Evolutionary conservation across 2,888 invertebrate genomes (phyloP).

Genomic region (Epirrhoe alternata): DNA sequence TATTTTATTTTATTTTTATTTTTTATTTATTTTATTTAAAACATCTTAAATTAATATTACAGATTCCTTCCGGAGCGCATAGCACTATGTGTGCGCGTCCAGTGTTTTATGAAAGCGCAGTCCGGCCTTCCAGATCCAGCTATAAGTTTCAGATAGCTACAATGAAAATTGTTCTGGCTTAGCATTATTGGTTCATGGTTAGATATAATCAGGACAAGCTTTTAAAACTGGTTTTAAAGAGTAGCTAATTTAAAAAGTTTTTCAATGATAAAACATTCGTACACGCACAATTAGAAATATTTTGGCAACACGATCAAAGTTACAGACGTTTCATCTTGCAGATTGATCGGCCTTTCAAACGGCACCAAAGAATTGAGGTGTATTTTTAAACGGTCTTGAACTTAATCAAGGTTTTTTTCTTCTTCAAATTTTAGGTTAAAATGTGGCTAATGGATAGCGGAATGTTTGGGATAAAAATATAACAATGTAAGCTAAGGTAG

Average conservation of each 20-base stretch:
- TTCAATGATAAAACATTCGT: neutral
- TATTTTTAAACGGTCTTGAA: conserved; percentile 40
- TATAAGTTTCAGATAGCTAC: no score
- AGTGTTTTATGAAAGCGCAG: no score
- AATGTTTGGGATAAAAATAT: conserved; percentile 74
- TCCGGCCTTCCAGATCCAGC: no score
- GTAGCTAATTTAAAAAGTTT: neutral
- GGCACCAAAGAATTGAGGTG: conserved; percentile 32
- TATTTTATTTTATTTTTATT: no score
- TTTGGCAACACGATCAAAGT: conserved; percentile 54
- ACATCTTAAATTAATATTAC: no score
- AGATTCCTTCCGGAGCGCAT: no score
- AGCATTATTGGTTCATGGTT: no score
- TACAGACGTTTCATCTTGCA: conserved; percentile 41
- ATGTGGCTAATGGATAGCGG: conserved; percentile 51
- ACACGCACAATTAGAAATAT: conserved; percentile 28
- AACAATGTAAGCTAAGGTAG: conserved; percentile 82
- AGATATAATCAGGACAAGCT: neutral
- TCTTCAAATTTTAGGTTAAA: conserved; percentile 18
- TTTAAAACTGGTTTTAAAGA: neutral
- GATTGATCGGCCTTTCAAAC: conserved; percentile 45
- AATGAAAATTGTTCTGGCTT: no score
- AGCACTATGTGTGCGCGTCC: no score
- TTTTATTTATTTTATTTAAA: no score
- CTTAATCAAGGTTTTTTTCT: conserved; percentile 30